Base-by-base conservation (phyloP, 1,140 invertebrate genomes). In the Geopemphigus sp. region DNA sequence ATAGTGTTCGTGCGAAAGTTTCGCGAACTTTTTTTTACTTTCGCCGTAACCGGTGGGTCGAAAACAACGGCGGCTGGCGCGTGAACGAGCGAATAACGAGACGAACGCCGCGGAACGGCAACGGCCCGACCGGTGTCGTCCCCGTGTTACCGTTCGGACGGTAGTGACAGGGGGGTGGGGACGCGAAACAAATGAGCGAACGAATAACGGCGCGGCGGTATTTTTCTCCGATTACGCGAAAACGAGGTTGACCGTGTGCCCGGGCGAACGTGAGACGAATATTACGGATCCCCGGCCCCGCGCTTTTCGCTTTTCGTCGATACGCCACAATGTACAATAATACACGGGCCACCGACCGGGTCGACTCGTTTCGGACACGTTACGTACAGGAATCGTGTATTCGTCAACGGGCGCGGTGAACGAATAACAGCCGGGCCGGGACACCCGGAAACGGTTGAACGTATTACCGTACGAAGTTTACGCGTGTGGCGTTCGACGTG, bases 181-280 rank as follows among this genome's bases (percentile, higher is more conserved):
- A n/a, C n/a, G n/a, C n/a, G n/a, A 45, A 45, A 50, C 61, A 0
- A 32, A 19, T 63, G 17, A 29, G 6, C 26, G 2, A 32, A 4
- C 8, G 32, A 32, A 61, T 15, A 26, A 61, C 19, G 5, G 19
- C 32, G 10, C 11, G 19, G 19, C 26, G 26, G 29, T 74, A 57
- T 74, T 74, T 74, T 74, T 73, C 57, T 17, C 73, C 56, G 73
- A 76, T 76, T 76, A 76, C 61, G 73, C 19, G 73, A 59, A 76
- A 76, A 76, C 56, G 73, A 76, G 72, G 72, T 54, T 59, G n/a
- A n/a, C n/a, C 17, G 29, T 76, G 56, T 26, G n/a, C 39, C 45
- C 19, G 17, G 26, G 14, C 29, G 56, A 39, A 76, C 72, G 72
- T 76, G 73, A 76, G 54, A 2, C 54, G 73, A 56, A 76, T 76